Base-by-base conservation (phyloP, 2,113 vertebrate genomes). In the Nipponia nippon region DNA sequence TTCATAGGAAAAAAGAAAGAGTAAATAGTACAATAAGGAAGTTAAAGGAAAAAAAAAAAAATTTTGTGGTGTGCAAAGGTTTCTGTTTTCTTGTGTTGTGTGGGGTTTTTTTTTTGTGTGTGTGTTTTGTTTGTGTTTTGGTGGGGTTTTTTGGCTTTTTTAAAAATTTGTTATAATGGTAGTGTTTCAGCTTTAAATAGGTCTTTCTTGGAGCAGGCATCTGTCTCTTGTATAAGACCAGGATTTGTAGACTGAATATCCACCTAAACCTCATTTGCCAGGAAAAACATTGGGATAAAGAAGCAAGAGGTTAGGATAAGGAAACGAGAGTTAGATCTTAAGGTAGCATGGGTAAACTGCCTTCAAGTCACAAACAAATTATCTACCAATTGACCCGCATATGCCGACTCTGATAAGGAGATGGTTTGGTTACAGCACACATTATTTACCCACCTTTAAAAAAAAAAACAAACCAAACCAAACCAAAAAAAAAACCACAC, bases 291-390 rank as follows among this genome's bases (percentile, higher is more conserved):
- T 89, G 88, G 49, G 70, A 81, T 69, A 53, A 53, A 27, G 52
- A 53, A 53, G 26, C 26, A 52, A 49, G 23, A 50, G 49, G 49
- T 50, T 50, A 52, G 50, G 50, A 52, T 52, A 61, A 92, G 79
- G 66, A 93, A 79, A 78, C 83, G 94, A 96, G 97, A 97, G 96
- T 95, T 97, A 97, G 96, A 97, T 94, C 83, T 71, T 87, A 97
- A 84, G 94, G 96, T 93, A 95, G 95, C 93, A 65, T 6, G 32
- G 18, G 38, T 80, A 80, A 63, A 69, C 32, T 90, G 61, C 73
- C 61, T 65, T 93, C 82, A 90, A 90, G 73, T 38, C 94, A 52
- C 66, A 93, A 83, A 52, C 66, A 93, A 83, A 79, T 40, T 71
- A 49, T 59, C 66, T 65, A 58, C 78, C 34, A 82, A 87, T 47